Evolutionary conservation across 2,113 vertebrate species (phyloP), one percentile per base, ranked within the genome.

Genomic region (Dasyornis broadbenti): DNA sequence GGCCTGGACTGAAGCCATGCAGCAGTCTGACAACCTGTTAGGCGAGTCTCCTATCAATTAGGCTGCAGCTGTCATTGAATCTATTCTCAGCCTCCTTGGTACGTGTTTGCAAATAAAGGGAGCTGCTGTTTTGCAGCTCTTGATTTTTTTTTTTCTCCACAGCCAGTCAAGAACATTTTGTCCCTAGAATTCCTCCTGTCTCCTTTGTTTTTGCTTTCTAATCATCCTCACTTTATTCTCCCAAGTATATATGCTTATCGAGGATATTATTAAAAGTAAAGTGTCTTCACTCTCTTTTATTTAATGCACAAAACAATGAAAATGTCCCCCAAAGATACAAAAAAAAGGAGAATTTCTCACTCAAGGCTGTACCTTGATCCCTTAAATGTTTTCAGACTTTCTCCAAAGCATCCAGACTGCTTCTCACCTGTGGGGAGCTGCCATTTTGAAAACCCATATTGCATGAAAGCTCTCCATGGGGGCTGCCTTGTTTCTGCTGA

Each of bases 21-120:
- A 95, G 89, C 82, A 95, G 95, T 87, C 96, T 95, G 94, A 97
- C 96, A 96, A 96, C 97, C 95, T 97, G 97, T 96, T 97, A 95
- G 85, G 91, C 92, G 22, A 96, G 87, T 96, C 94, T 97, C 96
- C 96, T 92, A 95, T 97, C 95, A 98, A 97, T 97, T 97, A 97
- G 95, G 85, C 93, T 94, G 95, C 97, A 96, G 97, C 94, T 97
- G 96, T 96, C 96, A 95, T 71, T 94, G 78, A 42, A 86, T 95
- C 92, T 96, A 96, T 97, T 97, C 97, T 97, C 96, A 96, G 95
- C 92, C 91, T 97, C 91, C 92, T 95, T 94, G 86, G 82, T 93
- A 92, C 90, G 63, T 96, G 93, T 95, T 96, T 97, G 96, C 95
- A 96, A 97, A 96, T 96, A 96, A 92, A 86, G 94, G 68, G 39